Evolutionary conservation across 1,140 invertebrate species (phyloP).

Genomic region (Halictus rubicundus): DNA sequence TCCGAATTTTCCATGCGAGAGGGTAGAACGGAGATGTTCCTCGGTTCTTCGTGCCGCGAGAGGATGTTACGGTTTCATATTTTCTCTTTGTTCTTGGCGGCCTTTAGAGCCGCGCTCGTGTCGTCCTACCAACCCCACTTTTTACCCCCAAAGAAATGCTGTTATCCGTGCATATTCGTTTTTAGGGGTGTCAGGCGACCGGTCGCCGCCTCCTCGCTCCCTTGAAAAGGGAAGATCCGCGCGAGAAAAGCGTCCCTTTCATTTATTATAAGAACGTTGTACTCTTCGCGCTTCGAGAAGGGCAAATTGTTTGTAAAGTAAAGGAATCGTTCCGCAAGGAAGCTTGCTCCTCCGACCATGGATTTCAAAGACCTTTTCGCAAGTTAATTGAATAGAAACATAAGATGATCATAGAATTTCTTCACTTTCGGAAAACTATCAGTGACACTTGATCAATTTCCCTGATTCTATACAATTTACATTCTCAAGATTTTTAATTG

Average conservation of each 20-base stretch:
- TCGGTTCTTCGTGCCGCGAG: slow-evolving; percentile 42
- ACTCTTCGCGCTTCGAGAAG: background rate
- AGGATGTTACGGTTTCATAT: slow-evolving; percentile 49
- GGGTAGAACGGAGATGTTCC: slow-evolving; percentile 48
- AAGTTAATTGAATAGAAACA: too few species aligned
- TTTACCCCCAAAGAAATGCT: slow-evolving; percentile 22
- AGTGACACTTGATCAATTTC: too few species aligned
- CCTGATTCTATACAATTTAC: too few species aligned
- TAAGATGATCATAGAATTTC: too few species aligned
- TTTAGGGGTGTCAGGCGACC: background rate
- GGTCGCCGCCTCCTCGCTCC: background rate
- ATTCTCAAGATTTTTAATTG: too few species aligned
- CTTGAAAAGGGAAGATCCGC: background rate
- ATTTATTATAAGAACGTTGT: slow-evolving; percentile 1
- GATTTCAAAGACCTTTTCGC: too few species aligned
- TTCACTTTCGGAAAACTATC: too few species aligned
- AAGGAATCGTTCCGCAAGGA: background rate
- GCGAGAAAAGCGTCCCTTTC: background rate
- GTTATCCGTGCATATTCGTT: slow-evolving; percentile 9
- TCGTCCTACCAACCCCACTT: slow-evolving; percentile 18
- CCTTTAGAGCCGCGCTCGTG: slow-evolving; percentile 35
- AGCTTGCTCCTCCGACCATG: background rate
- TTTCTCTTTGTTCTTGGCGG: slow-evolving; percentile 33
- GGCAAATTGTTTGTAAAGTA: slow-evolving; percentile 1
- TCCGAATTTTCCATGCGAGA: slow-evolving; percentile 31